These are phyloP conservation scores for Paramuricea clavata DNA, from an alignment of 92 coral and sea anemone species.

Conservation along the genomic window DNA sequence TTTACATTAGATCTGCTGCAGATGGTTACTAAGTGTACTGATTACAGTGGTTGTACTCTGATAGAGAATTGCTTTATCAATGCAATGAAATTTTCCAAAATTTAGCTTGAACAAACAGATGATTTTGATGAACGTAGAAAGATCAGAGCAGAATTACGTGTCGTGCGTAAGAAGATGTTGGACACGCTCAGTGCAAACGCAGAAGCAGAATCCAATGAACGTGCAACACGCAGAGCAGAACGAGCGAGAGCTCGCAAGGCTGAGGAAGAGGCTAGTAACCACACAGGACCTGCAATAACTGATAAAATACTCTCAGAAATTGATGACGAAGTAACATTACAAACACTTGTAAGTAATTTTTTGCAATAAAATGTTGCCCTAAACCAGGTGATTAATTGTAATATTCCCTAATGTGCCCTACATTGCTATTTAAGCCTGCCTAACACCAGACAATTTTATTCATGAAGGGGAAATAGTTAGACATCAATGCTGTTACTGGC, in stretches of 20 bases:
- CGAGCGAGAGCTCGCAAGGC: constrained; percentile 35
- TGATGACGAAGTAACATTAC: constrained; percentile 88
- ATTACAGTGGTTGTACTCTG: neutral
- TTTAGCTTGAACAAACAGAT: constrained; percentile 86
- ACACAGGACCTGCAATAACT: constrained; percentile 55
- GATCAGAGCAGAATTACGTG: constrained; percentile 86
- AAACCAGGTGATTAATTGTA: too few species aligned
- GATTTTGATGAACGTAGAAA: constrained; percentile 89
- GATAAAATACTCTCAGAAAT: constrained; percentile 80
- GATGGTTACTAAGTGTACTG: too few species aligned
- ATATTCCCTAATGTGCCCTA: too few species aligned
- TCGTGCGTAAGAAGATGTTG: constrained; percentile 84
- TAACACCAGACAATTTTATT: neutral
- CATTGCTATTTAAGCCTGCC: neutral
- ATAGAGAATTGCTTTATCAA: neutral
- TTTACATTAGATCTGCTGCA: too few species aligned
- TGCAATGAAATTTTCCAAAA: neutral
- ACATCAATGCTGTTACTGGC: too few species aligned
- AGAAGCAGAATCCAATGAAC: constrained; percentile 35
- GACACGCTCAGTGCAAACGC: constrained; percentile 77
- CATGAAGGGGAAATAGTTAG: neutral
- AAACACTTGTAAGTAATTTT: constrained; percentile 87
- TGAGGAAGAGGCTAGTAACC: neutral
- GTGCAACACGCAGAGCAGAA: constrained; percentile 46
- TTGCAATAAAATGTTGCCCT: too few species aligned